Base-by-base conservation (phyloP, 2,797 vertebrate species). In the Enteromius radiatus region DNA sequence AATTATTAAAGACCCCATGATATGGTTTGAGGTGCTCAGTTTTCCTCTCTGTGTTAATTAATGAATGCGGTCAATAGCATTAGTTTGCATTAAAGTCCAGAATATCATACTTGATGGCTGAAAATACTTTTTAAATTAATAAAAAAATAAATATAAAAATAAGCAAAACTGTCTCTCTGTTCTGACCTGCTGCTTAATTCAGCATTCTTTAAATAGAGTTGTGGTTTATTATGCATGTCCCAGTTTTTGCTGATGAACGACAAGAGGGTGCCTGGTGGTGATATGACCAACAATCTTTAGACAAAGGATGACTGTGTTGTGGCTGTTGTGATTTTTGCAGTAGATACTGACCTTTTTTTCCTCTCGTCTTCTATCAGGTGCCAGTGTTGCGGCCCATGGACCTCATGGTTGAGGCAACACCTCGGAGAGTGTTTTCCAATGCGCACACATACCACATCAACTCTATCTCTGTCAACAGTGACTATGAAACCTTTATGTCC, bases 371-470 rank as follows among this genome's bases (percentile, higher is more conserved):
- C 43, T 28, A 19, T 28, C 86, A 99, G 98, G 98, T 99, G 61
- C 98, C 98, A 0, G 97, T 99, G 83, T 91, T 97, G 28, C 94
- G 90, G 91, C 96, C 96, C 87, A 97, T 96, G 96, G 96, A 97
- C 87, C 92, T 97, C 88, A 97, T 97, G 96, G 96, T 97, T 88
- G 96, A 97, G 89, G 96, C 96, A 47, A 95, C 94, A 1, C 95
- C 96, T 0, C 90, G 96, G 45, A 90, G 96, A 90, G 95, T 96
- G 71, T 97, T 97, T 75, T 95, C 95, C 89, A 97, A 97, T 0
- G 96, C 95, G 0, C 96, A 97, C 82, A 96, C 96, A 1, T 97
- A 97, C 91, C 96, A 97, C 91, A 96, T 97, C 93, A 97, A 97
- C 92, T 97, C 96, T 88, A 97, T 97, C 92, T 97, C 96, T 0